These are phyloP conservation scores for Lampris incognitus DNA, from an alignment of 2,113 vertebrate species.

Conservation along the genomic window DNA sequence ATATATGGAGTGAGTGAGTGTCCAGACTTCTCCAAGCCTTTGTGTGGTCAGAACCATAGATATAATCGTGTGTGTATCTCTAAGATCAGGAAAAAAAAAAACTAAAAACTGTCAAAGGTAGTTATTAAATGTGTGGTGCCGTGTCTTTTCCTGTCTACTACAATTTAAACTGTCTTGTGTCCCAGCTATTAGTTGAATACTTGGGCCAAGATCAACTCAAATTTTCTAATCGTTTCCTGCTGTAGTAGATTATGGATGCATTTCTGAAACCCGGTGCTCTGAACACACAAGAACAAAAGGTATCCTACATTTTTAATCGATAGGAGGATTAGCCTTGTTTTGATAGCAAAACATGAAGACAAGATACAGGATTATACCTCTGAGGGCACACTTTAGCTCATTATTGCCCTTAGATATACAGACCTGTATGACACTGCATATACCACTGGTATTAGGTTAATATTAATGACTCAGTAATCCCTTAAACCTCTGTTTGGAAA, in stretches of 20 bases:
- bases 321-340: slow-evolving; percentile 65
- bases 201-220: not conserved
- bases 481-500: slow-evolving; percentile 61
- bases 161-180: no score
- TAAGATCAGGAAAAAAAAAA: no score
- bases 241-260: slow-evolving; percentile 24
- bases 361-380: slow-evolving; percentile 60
- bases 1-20: no score
- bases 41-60: no score
- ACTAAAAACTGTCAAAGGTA: no score
- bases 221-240: slow-evolving; percentile 6
- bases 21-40: no score
- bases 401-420: slow-evolving; percentile 61
- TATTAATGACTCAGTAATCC: slow-evolving; percentile 67
- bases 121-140: no score
- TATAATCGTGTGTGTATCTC: no score
- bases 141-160: no score
- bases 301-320: slow-evolving; percentile 61
- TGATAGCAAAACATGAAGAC: slow-evolving; percentile 47
- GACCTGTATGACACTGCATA: slow-evolving; percentile 52
- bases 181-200: no score
- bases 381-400: slow-evolving; percentile 58
- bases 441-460: slow-evolving; percentile 51
- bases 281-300: slow-evolving; percentile 43
- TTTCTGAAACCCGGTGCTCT: slow-evolving; percentile 36